Evolutionary conservation across 2,888 invertebrate genomes (phyloP).

Genomic region (Dinocampus coccinellae): DNA sequence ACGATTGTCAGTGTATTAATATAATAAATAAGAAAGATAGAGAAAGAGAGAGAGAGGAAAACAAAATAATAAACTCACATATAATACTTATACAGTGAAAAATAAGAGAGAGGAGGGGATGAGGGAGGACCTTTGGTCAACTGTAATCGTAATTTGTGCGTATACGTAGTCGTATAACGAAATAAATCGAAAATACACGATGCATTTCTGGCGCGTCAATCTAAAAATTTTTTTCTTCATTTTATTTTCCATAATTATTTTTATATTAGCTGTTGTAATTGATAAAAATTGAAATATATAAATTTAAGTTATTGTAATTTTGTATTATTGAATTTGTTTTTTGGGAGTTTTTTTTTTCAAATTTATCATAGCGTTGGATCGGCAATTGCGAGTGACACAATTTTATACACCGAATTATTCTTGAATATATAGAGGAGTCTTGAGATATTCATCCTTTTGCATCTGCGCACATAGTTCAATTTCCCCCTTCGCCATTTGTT

Average conservation of each 20-base stretch:
- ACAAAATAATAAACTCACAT: neutral
- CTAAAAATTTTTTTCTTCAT: neutral
- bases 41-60: neutral
- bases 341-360: no score
- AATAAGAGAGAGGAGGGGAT: neutral
- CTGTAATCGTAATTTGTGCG: slow-evolving; percentile 7
- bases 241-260: neutral
- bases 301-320: no score
- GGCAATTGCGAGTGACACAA: slow-evolving; percentile 8
- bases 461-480: slow-evolving; percentile 63
- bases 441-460: slow-evolving; percentile 40
- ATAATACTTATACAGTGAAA: neutral
- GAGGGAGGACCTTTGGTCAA: slow-evolving; percentile 7
- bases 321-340: no score
- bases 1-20: neutral
- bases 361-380: neutral
- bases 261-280: neutral
- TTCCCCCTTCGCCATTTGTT: slow-evolving; percentile 23
- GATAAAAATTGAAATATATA: neutral
- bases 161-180: neutral
- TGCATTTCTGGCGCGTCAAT: neutral
- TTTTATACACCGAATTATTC: slow-evolving; percentile 25
- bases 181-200: neutral
- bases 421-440: slow-evolving; percentile 6
- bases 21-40: neutral